phyloP scores from a whole-genome alignment of 2,888 invertebrate genomes.

The Bembecia ichneumoniformis region DNA sequence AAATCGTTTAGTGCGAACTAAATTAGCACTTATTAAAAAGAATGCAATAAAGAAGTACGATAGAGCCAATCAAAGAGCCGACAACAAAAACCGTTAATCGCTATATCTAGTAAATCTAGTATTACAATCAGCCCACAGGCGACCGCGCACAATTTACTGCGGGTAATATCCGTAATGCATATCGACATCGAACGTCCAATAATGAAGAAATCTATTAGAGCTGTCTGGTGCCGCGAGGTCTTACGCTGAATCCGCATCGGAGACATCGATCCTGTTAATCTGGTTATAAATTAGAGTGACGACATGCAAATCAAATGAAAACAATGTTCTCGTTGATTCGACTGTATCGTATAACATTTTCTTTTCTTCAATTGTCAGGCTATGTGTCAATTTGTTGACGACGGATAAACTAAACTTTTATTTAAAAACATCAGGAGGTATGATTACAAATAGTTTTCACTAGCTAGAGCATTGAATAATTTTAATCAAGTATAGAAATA shows the following conservation, averaged over 20 bases:
- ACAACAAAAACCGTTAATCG: conserved; percentile 10
- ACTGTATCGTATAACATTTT: too few relatives aligned
- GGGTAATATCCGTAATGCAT: conserved; percentile 25
- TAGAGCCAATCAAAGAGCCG: neutral
- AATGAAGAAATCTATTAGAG: conserved; percentile 33
- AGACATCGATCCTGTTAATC: neutral
- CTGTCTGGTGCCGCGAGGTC: conserved; percentile 10
- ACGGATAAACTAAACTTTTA: too few relatives aligned
- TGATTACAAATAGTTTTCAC: too few relatives aligned
- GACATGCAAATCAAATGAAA: too few relatives aligned
- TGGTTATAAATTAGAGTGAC: neutral
- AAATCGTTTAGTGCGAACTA: too few relatives aligned
- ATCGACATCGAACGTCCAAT: conserved; percentile 16
- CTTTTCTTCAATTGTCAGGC: too few relatives aligned
- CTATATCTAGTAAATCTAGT: conserved; percentile 5
- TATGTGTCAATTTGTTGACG: too few relatives aligned
- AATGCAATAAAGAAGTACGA: conserved; percentile 1
- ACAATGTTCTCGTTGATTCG: too few relatives aligned
- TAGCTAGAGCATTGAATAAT: too few relatives aligned
- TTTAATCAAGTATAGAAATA: too few relatives aligned
- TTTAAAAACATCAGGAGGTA: too few relatives aligned
- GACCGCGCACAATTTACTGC: conserved; percentile 15
- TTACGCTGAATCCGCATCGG: neutral
- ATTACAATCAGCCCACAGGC: conserved; percentile 11
- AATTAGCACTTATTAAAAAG: neutral